These are phyloP conservation scores for Cabera pusaria DNA, from an alignment of 2,888 invertebrate species.

Conservation along the genomic window DNA sequence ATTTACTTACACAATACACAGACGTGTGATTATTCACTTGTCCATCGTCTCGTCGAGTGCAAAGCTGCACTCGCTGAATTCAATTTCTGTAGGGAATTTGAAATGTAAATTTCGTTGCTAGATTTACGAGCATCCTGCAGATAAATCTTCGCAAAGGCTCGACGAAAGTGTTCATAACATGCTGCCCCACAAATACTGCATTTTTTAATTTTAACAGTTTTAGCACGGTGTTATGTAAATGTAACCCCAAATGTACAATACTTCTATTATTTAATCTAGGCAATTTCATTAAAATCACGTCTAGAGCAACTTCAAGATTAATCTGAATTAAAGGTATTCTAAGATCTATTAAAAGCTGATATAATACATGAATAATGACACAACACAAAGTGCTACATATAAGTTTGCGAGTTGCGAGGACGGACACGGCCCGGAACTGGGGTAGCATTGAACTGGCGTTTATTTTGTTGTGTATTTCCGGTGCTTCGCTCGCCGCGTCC, in stretches of 20 bases:
- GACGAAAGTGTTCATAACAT: slow-evolving; percentile 4
- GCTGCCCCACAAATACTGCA: too few relatives aligned
- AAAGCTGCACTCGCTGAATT: slow-evolving; percentile 34
- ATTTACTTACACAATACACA: slow-evolving; percentile 29
- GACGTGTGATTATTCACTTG: slow-evolving; percentile 45
- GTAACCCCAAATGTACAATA: too few relatives aligned
- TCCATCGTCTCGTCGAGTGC: slow-evolving; percentile 33
- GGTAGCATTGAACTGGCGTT: slow-evolving; percentile 22
- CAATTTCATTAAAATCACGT: slow-evolving; percentile 1
- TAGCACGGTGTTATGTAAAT: too few relatives aligned
- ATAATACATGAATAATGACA: slow-evolving; percentile 23
- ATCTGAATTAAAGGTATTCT: slow-evolving; percentile 11
- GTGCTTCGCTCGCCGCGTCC: slow-evolving; percentile 9
- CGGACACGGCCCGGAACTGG: slow-evolving; percentile 26
- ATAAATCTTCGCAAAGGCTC: slow-evolving; percentile 21
- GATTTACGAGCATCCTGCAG: slow-evolving; percentile 36
- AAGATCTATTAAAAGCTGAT: slow-evolving; percentile 5
- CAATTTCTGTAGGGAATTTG: slow-evolving; percentile 37
- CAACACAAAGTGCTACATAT: slow-evolving; percentile 25
- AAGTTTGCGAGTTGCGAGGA: slow-evolving; percentile 14
- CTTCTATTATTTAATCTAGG: too few relatives aligned
- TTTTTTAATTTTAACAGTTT: too few relatives aligned
- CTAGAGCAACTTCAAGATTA: slow-evolving; percentile 5
- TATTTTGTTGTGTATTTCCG: slow-evolving; percentile 25
- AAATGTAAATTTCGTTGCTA: slow-evolving; percentile 41